Conservation (phyloP, 2,113 vertebrate species). For the Oenanthe oenanthe region DNA sequence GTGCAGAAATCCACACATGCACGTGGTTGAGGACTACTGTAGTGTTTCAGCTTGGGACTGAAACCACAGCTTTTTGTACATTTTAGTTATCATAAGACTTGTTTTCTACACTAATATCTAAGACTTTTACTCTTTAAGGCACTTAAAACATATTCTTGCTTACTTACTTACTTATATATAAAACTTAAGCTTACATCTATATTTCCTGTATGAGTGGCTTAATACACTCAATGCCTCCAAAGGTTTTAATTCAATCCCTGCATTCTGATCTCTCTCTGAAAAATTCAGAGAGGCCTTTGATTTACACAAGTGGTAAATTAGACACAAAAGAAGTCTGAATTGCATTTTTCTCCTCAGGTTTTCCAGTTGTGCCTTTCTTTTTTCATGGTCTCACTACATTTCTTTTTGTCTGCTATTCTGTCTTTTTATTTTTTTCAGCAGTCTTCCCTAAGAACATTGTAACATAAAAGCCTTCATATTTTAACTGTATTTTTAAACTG, state of each 20-base stretch:
- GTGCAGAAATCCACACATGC: not conserved
- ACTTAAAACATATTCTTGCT: too few species aligned
- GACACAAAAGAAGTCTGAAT: not conserved
- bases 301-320: not conserved
- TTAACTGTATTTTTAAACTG: not conserved
- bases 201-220: too few species aligned
- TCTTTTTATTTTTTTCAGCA: not conserved
- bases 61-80: not conserved
- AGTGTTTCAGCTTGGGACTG: not conserved
- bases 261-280: too few species aligned
- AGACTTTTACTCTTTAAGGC: too few species aligned
- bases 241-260: too few species aligned
- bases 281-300: too few species aligned
- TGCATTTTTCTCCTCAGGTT: not conserved
- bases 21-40: rapidly evolving
- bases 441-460: not conserved
- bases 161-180: too few species aligned
- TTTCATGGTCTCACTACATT: not conserved
- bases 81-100: too few species aligned
- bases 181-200: too few species aligned
- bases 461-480: not conserved
- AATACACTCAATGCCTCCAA: too few species aligned
- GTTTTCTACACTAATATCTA: too few species aligned
- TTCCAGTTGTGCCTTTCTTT: not conserved
- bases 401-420: not conserved